These are phyloP conservation scores for Pipistrellus pygmaeus DNA, from an alignment of 2,797 vertebrate genomes.

Conservation along the genomic window DNA sequence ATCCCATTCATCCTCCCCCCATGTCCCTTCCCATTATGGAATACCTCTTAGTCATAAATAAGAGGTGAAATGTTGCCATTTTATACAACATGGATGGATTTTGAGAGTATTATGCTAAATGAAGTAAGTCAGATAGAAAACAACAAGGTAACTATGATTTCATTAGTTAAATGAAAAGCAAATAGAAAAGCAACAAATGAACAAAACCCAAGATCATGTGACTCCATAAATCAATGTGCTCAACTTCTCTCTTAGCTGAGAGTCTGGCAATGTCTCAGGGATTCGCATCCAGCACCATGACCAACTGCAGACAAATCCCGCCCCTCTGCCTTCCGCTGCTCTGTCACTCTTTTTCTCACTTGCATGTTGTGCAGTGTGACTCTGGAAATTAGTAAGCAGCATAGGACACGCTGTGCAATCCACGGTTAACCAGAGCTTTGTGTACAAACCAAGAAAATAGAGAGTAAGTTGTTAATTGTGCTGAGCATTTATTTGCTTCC, in stretches of 20 bases:
- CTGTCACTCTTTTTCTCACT: neutral
- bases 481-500: neutral
- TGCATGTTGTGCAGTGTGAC: accelerated
- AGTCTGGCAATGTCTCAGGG: neutral
- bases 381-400: neutral
- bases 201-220: neutral
- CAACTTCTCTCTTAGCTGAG: neutral
- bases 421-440: neutral
- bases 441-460: neutral
- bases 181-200: neutral
- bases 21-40: neutral
- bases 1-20: neutral
- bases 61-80: neutral
- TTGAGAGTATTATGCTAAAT: neutral
- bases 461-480: neutral
- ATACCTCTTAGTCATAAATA: neutral
- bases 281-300: neutral
- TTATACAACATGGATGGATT: neutral
- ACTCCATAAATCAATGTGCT: accelerated
- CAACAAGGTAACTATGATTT: neutral
- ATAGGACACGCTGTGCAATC: neutral
- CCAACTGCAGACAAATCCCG: neutral
- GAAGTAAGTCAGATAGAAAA: neutral
- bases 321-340: accelerated
- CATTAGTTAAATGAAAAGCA: no score